Conservation (phyloP, 2,797 vertebrate species). For the Hybognathus amarus region DNA sequence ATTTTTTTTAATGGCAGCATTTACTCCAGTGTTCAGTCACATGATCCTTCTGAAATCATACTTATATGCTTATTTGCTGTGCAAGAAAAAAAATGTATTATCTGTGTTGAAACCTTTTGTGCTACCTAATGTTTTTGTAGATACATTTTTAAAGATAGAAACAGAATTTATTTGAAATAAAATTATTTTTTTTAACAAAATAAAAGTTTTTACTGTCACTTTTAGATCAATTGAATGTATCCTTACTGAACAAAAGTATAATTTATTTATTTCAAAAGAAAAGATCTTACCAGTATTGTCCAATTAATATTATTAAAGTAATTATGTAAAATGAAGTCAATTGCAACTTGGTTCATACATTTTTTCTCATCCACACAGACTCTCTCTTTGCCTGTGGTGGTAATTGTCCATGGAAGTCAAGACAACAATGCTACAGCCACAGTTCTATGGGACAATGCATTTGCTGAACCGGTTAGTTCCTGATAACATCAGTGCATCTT, state of each 20-base stretch:
- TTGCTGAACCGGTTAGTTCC: conserved; percentile 92
- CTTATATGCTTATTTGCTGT: not conserved
- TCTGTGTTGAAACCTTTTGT: not conserved
- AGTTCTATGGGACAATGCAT: conserved; percentile 95
- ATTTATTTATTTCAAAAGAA: not conserved
- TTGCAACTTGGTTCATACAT: not conserved
- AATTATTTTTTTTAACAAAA: not conserved
- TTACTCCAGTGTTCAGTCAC: not conserved
- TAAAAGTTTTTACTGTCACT: not conserved
- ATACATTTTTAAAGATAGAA: not conserved
- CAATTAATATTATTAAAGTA: not conserved
- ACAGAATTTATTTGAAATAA: not conserved
- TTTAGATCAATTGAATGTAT: not conserved
- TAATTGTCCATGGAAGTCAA: conserved; percentile 95
- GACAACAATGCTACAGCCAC: conserved; percentile 97
- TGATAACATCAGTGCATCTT: conserved; percentile 4
- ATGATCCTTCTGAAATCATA: not conserved
- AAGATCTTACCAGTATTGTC: not conserved
- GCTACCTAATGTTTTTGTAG: not conserved
- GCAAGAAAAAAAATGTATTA: not conserved
- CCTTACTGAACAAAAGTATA: not conserved
- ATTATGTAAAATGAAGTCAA: not conserved
- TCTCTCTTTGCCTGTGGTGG: conserved; percentile 93
- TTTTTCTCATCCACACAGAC: conserved; percentile 74
- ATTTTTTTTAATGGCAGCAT: not conserved